These are phyloP conservation scores for Orientallactaga bullata DNA, from an alignment of 2,113 vertebrate species.

Conservation along the genomic window DNA sequence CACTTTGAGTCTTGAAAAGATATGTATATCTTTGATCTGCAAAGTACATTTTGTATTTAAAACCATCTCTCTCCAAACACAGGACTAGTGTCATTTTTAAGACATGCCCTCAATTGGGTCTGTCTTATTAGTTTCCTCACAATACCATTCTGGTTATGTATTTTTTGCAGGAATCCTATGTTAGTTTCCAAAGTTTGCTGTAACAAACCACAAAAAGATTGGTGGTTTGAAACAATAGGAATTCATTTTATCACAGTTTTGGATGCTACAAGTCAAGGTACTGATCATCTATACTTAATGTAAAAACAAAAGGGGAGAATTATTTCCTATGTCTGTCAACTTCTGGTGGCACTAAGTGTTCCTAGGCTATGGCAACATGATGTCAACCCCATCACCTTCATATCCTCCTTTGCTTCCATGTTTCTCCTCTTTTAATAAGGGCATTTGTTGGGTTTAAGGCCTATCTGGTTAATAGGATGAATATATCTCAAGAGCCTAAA, in stretches of 20 bases:
- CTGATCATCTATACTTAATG: too few species aligned
- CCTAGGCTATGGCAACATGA: not conserved
- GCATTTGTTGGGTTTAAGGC: not conserved
- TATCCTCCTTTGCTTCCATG: not conserved
- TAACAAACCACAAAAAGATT: not conserved
- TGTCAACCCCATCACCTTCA: not conserved
- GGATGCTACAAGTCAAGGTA: not conserved
- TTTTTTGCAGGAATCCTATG: not conserved
- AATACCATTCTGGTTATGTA: not conserved
- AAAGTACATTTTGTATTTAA: constrained; percentile 31
- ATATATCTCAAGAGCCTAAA: not conserved
- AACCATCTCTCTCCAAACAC: not conserved
- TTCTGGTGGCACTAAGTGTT: too few species aligned
- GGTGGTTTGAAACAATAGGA: not conserved
- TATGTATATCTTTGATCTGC: not conserved
- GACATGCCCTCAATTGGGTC: not conserved
- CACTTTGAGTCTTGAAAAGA: not conserved
- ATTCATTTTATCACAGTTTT: not conserved
- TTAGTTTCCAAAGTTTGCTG: not conserved
- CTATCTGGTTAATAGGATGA: not conserved
- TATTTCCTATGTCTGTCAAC: not conserved
- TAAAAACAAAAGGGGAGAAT: not conserved
- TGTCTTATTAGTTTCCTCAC: not conserved
- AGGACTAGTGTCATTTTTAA: not conserved
- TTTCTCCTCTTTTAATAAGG: not conserved